Base-by-base conservation (phyloP, 2,888 invertebrate genomes). In the Zhuqinia jingwanae region DNA sequence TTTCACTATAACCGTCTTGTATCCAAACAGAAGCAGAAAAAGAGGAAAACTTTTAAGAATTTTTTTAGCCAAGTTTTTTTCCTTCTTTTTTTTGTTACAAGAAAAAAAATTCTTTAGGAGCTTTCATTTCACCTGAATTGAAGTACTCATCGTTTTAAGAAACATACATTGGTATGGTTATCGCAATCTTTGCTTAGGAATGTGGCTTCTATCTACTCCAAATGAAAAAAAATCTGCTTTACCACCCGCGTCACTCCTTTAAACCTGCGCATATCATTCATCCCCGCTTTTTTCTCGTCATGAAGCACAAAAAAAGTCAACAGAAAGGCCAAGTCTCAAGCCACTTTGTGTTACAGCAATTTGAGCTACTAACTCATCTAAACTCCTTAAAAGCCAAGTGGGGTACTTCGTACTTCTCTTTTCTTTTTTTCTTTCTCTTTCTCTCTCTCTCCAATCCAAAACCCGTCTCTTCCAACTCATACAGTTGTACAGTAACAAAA, bases 11-110 rank as follows among this genome's bases (percentile, higher is more conserved):
- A 77, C 83, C 68, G 77, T 84, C 68, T n/a, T n/a, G n/a, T n/a
- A n/a, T 77, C 83, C 77, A 84, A 84, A 65, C 56, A 84, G 47
- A 76, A 82, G 60, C 56, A 84, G 47, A 76, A 82, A 45, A 53
- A 30, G 20, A 50, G 68, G 65, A 76, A 65, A 42, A 42, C 60
- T 75, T 76, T 82, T 56, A 30, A 25, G 53, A 68, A 65, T 27
- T 77, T 84, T 75, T 65, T 84, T 56, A 65, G 3, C 36, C 36
- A 53, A 45, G 47, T 50, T 50, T 76, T 63, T 83, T 63, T 83
- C 22, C 20, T 36, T 17, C 36, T 22, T 36, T 36, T 20, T 27
- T 76, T 47, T 53, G 5, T 75, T 11, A 2, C 2, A 30, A 27
- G 17, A 15, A 17, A 30, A 42, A 42, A 53, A 77, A 36, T 75